A percentile compares a stretch with the other conserved stretches of the same genome.
Conservation (phyloP, 2,797 vertebrate genomes). For the Acrocephalus scirpaceus region DNA sequence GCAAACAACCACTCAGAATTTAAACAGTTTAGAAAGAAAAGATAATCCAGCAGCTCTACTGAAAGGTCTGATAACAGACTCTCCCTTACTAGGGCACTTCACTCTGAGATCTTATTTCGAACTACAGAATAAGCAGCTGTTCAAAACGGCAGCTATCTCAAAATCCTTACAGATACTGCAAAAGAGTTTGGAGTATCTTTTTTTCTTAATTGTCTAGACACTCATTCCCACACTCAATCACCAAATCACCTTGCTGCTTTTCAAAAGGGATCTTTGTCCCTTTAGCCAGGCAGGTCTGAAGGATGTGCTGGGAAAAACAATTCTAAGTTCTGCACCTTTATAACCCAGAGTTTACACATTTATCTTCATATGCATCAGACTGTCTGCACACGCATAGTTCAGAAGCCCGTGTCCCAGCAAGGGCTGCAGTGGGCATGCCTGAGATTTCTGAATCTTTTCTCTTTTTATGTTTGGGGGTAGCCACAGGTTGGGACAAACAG, state of each 20-base stretch:
- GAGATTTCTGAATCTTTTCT: not conserved
- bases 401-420: not conserved
- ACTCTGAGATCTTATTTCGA: not conserved
- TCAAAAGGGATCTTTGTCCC: not conserved
- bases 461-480: not conserved
- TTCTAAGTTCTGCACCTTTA: not conserved
- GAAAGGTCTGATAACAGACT: not conserved
- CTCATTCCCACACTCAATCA: not conserved
- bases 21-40: not conserved
- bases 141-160: not conserved
- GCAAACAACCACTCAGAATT: not conserved
- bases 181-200: not conserved
- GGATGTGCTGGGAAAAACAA: not conserved
- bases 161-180: not conserved
- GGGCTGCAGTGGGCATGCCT: not conserved
- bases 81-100: not conserved
- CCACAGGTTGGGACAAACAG: not conserved
- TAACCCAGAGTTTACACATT: not conserved
- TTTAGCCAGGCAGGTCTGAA: not conserved
- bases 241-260: not conserved
- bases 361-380: not conserved
- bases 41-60: not conserved
- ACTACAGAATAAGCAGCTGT: not conserved
- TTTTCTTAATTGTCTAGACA: not conserved
- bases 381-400: not conserved